phyloP scores from a whole-genome alignment of 2,888 invertebrate species.

The Lypha dubia region DNA sequence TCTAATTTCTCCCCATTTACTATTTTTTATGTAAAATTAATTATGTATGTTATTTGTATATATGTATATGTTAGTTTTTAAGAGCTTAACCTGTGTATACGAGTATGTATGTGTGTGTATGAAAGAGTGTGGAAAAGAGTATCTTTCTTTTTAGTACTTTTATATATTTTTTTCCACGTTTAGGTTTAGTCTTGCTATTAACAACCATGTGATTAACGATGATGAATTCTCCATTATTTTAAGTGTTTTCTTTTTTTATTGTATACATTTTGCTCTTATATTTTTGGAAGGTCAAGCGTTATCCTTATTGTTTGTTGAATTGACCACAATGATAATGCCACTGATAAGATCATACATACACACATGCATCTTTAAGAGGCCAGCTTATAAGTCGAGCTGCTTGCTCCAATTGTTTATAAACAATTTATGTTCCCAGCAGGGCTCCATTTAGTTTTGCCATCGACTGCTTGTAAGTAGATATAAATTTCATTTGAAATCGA shows the following conservation, averaged over 20 bases:
- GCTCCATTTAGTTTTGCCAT: slow-evolving; percentile 5
- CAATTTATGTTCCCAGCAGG: slow-evolving; percentile 54
- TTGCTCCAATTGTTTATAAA: slow-evolving; percentile 41
- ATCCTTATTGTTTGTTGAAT: not conserved
- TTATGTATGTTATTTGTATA: too few species aligned
- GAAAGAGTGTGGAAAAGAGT: not conserved
- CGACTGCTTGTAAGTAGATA: not conserved
- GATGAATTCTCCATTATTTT: slow-evolving; percentile 6
- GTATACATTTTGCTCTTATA: slow-evolving; percentile 14
- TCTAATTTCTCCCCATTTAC: too few species aligned
- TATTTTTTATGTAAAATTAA: too few species aligned
- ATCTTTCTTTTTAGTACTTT: not conserved
- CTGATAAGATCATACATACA: not conserved
- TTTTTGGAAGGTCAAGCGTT: not conserved
- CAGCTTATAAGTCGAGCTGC: slow-evolving; percentile 11
- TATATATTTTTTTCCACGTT: slow-evolving; percentile 1
- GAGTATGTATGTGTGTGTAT: too few species aligned
- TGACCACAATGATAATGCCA: slow-evolving; percentile 15
- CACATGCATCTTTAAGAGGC: not conserved
- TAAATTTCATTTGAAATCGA: slow-evolving; percentile 2
- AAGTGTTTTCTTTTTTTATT: not conserved
- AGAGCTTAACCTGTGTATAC: too few species aligned
- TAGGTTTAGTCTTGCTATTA: slow-evolving; percentile 54
- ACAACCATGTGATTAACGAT: slow-evolving; percentile 59
- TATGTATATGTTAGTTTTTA: too few species aligned